These are phyloP conservation scores for Eueremaeus valkanovi DNA, from an alignment of 2,888 invertebrate genomes.

Conservation along the genomic window DNA sequence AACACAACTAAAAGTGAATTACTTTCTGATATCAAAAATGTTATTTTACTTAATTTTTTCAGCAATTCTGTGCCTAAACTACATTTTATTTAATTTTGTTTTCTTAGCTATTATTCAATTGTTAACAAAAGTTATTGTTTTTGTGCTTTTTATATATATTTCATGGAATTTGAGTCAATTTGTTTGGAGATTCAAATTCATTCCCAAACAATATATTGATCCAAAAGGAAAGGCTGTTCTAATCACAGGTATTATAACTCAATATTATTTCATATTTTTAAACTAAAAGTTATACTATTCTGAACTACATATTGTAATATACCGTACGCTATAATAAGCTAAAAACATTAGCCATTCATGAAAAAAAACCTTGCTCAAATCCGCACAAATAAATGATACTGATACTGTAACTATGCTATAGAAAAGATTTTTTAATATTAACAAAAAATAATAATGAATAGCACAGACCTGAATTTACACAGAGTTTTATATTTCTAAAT, in stretches of 20 bases:
- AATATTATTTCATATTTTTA: background rate
- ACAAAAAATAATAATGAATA: too few relatives aligned
- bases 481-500: too few relatives aligned
- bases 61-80: background rate
- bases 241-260: background rate
- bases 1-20: background rate
- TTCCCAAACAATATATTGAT: slow-evolving; percentile 25
- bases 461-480: too few relatives aligned
- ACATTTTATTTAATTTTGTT: background rate
- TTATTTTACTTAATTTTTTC: slow-evolving; percentile 7
- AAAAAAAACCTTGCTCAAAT: too few relatives aligned
- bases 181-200: slow-evolving; percentile 30
- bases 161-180: slow-evolving; percentile 22
- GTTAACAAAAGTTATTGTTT: background rate
- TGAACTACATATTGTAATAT: too few relatives aligned
- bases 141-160: background rate
- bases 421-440: too few relatives aligned
- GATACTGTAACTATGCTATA: too few relatives aligned
- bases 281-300: too few relatives aligned
- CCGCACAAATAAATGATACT: too few relatives aligned
- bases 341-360: too few relatives aligned
- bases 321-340: too few relatives aligned
- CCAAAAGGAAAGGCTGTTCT: slow-evolving; percentile 9
- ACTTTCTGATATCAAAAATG: background rate
- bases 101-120: background rate